Conservation (phyloP, 2,888 invertebrate genomes). For the Pyrrhia umbra region DNA sequence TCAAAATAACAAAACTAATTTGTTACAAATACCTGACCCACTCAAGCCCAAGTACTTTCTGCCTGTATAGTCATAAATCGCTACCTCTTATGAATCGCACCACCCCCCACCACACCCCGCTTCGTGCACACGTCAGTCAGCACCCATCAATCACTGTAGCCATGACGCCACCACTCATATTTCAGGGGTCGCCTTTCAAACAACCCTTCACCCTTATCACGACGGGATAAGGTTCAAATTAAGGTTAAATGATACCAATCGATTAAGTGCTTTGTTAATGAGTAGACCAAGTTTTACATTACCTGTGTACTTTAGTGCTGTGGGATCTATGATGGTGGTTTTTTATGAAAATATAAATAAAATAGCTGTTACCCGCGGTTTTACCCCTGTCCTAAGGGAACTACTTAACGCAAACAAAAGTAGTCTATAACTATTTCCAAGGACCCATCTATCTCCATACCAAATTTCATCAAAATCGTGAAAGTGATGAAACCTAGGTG, state of each 20-base stretch:
- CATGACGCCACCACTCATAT: slow-evolving; percentile 86
- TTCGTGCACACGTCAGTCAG: slow-evolving; percentile 87
- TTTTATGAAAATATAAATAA: background rate
- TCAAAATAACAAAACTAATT: too few relatives aligned
- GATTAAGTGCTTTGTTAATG: slow-evolving; percentile 81
- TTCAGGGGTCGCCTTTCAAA: slow-evolving; percentile 76
- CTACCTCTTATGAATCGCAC: slow-evolving; percentile 57
- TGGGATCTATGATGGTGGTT: slow-evolving; percentile 34
- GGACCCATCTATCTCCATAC: too few relatives aligned
- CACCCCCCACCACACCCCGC: slow-evolving; percentile 74
- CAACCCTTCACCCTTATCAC: slow-evolving; percentile 64
- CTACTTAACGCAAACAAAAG: too few relatives aligned
- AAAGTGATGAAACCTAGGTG: too few relatives aligned
- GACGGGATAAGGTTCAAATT: slow-evolving; percentile 65
- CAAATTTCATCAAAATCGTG: too few relatives aligned
- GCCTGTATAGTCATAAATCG: too few relatives aligned
- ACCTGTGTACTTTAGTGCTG: slow-evolving; percentile 57
- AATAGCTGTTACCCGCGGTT: too few relatives aligned
- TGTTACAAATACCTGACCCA: too few relatives aligned
- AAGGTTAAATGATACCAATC: slow-evolving; percentile 78
- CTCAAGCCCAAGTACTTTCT: too few relatives aligned
- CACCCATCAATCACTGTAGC: slow-evolving; percentile 88
- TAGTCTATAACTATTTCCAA: too few relatives aligned
- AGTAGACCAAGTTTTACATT: slow-evolving; percentile 63
- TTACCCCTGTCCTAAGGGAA: too few relatives aligned